Evolutionary conservation across 2,797 vertebrate genomes (phyloP).

Genomic region (Nannoperca australis): DNA sequence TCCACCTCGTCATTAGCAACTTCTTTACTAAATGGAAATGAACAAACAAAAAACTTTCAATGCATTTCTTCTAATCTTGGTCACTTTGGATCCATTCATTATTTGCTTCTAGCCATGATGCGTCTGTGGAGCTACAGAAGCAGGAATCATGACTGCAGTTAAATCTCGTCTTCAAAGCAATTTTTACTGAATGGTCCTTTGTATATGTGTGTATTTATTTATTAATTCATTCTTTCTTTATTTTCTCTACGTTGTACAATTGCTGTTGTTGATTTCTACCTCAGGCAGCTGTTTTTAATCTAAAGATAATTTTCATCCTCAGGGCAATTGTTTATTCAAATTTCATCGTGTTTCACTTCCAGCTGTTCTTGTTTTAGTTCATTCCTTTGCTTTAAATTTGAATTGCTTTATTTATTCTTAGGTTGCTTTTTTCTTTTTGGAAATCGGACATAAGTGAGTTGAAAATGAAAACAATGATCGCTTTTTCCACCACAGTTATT

Average conservation of each 20-base stretch:
- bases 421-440: too few relatives aligned
- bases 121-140: neutral
- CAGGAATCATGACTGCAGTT: neutral
- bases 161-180: neutral
- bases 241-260: too few relatives aligned
- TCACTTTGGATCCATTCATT: neutral
- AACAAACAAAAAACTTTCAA: conserved; percentile 18
- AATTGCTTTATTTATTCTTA: too few relatives aligned
- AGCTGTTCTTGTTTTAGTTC: neutral
- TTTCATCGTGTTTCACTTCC: neutral
- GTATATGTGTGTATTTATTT: too few relatives aligned
- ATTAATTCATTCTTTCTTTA: too few relatives aligned
- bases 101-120: neutral
- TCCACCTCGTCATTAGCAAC: conserved; percentile 33
- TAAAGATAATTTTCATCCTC: conserved; percentile 24
- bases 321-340: conserved; percentile 14
- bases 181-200: neutral
- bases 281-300: neutral
- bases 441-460: too few relatives aligned
- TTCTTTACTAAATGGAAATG: conserved; percentile 15
- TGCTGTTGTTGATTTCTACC: too few relatives aligned
- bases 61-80: neutral
- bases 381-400: too few relatives aligned
- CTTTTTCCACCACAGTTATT: too few relatives aligned
- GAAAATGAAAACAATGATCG: too few relatives aligned